Conservation (phyloP, 2,888 invertebrate genomes). For the Platerodrilus igneus region DNA sequence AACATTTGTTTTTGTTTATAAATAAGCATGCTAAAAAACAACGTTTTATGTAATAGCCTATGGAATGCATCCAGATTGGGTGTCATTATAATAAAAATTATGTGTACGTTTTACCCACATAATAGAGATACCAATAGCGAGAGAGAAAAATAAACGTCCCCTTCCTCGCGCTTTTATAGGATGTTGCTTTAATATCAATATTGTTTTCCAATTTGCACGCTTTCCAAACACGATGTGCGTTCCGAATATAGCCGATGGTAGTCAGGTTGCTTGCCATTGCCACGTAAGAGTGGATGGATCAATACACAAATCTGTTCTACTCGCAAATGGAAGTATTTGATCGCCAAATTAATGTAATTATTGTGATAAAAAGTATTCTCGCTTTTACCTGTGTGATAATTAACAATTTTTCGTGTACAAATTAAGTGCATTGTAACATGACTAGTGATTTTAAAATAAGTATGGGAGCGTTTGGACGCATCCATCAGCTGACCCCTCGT, state of each 20-base stretch:
- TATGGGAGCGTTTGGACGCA: conserved; percentile 21
- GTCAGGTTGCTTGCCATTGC: conserved; percentile 41
- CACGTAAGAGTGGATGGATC: conserved; percentile 48
- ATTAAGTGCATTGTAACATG: conserved; percentile 32
- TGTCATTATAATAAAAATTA: no score
- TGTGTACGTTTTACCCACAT: no score
- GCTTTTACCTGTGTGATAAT: conserved; percentile 31
- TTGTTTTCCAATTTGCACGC: conserved; percentile 36
- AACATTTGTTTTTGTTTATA: no score
- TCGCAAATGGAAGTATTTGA: conserved; percentile 44
- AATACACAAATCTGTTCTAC: conserved; percentile 42
- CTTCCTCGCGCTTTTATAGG: no score
- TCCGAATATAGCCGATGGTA: conserved; percentile 28
- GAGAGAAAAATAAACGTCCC: no score
- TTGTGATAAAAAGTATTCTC: conserved; percentile 50
- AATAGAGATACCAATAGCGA: no score
- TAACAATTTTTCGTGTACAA: conserved; percentile 24
- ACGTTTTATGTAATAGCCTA: no score
- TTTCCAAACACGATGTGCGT: conserved; percentile 34
- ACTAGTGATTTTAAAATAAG: conserved; percentile 40
- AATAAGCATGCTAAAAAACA: no score
- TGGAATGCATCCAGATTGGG: no score
- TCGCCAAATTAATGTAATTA: conserved; percentile 48
- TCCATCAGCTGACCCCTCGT: conserved; percentile 34
- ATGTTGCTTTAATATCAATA: conserved; percentile 29